phyloP scores from a whole-genome alignment of 2,113 vertebrate species.

The Macquaria ambigua region DNA sequence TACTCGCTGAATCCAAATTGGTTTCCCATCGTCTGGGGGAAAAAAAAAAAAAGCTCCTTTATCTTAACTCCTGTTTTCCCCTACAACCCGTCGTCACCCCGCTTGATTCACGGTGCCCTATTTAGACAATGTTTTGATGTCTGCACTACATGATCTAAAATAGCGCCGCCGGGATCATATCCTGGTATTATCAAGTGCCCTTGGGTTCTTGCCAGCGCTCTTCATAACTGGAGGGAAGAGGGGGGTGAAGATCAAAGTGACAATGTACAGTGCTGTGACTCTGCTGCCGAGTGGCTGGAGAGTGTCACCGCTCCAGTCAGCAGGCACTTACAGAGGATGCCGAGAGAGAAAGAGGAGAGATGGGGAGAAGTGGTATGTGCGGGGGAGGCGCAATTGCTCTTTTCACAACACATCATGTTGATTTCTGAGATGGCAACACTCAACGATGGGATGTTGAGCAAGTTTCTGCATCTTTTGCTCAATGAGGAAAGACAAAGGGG shows the following conservation, averaged over 20 bases:
- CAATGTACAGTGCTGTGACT: constrained; percentile 60
- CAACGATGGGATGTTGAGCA: constrained; percentile 3
- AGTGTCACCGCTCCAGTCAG: constrained; percentile 49
- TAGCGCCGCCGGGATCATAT: constrained; percentile 68
- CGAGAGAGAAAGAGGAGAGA: not conserved
- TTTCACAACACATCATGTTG: constrained; percentile 19
- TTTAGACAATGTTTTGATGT: constrained; percentile 74
- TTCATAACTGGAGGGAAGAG: constrained; percentile 66
- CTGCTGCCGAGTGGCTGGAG: constrained; percentile 57
- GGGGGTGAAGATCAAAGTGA: constrained; percentile 74
- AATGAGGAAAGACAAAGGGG: not conserved
- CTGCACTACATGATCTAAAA: constrained; percentile 64
- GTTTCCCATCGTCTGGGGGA: constrained; percentile 47
- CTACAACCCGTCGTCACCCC: constrained; percentile 51
- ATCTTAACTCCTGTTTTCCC: constrained; percentile 65
- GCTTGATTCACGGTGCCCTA: constrained; percentile 60
- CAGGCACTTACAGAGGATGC: constrained; percentile 30
- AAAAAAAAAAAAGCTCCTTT: constrained; percentile 39
- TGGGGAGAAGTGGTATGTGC: constrained; percentile 17
- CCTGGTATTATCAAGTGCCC: constrained; percentile 76
- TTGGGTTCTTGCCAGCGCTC: constrained; percentile 70
- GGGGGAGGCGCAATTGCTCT: constrained; percentile 4
- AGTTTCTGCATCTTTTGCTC: constrained; percentile 3
- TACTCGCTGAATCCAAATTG: constrained; percentile 74
- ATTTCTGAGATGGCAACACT: constrained; percentile 12